Conservation (phyloP, 2,113 vertebrate genomes). For the Corythornis cristatus region DNA sequence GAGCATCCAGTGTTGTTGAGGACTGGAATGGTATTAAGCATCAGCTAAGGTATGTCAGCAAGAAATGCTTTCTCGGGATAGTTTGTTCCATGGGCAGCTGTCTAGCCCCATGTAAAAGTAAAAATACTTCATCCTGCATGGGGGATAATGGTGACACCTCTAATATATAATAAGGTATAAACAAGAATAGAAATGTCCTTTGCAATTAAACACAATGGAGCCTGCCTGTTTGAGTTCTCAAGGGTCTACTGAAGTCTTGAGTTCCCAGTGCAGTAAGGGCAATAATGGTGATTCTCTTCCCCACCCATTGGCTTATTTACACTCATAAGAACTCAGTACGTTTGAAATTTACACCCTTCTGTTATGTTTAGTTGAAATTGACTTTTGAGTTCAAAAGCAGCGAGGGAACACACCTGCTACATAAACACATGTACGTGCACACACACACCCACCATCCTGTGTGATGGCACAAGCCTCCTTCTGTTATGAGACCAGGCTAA, state of each 20-base stretch:
- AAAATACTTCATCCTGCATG: neutral
- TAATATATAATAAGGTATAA: neutral
- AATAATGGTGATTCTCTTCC: neutral
- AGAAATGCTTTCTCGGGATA: neutral
- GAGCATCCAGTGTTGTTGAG: neutral
- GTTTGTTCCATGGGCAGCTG: neutral
- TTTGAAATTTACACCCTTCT: neutral
- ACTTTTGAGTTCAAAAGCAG: neutral
- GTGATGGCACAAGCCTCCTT: rapidly evolving
- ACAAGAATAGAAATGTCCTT: neutral
- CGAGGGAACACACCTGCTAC: neutral
- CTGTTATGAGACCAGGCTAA: neutral
- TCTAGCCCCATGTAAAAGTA: neutral
- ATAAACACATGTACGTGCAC: rapidly evolving
- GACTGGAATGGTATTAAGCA: neutral
- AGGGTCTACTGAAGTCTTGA: neutral
- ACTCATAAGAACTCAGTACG: neutral
- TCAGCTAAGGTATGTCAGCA: neutral
- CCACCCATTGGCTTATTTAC: neutral
- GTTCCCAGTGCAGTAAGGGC: neutral
- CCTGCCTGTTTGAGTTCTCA: neutral
- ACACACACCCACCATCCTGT: rapidly evolving
- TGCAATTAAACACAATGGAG: neutral
- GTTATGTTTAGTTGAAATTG: neutral
- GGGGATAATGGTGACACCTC: neutral